These are phyloP conservation scores for Platycheirus albimanus DNA, from an alignment of 2,888 invertebrate species.

Conservation along the genomic window DNA sequence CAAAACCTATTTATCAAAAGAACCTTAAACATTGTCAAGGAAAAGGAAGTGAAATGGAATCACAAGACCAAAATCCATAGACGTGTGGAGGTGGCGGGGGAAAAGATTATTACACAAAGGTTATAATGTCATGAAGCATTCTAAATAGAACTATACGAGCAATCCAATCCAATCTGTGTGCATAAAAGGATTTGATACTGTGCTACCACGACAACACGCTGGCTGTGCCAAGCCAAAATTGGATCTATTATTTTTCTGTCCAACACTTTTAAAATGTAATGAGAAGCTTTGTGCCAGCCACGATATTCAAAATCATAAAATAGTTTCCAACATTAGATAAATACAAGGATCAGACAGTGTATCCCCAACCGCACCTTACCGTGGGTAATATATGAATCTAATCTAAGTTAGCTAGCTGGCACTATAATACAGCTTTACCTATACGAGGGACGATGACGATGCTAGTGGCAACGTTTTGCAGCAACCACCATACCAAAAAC, in stretches of 20 bases:
- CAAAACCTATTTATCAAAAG: too few relatives aligned
- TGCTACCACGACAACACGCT: background rate
- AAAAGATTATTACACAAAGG: background rate
- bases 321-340: constrained; percentile 71
- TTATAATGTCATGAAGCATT: constrained; percentile 35
- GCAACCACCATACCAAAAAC: constrained; percentile 66
- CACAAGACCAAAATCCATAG: background rate
- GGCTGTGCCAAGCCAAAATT: constrained; percentile 35
- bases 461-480: constrained; percentile 37
- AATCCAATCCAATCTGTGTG: constrained; percentile 22
- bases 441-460: constrained; percentile 2
- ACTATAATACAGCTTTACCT: background rate
- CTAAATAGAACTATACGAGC: background rate
- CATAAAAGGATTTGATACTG: constrained; percentile 38
- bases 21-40: too few relatives aligned
- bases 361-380: constrained; percentile 34
- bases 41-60: background rate
- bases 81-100: background rate
- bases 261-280: constrained; percentile 49
- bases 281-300: constrained; percentile 52
- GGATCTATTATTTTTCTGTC: constrained; percentile 56
- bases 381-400: constrained; percentile 69
- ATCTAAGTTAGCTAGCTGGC: constrained; percentile 67
- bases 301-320: constrained; percentile 72
- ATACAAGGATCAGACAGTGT: constrained; percentile 72